A percentile compares a stretch with the other conserved stretches of the same genome.
Evolutionary conservation across 2,888 invertebrate genomes (phyloP).

Genomic region (Agrilus cyanescens): DNA sequence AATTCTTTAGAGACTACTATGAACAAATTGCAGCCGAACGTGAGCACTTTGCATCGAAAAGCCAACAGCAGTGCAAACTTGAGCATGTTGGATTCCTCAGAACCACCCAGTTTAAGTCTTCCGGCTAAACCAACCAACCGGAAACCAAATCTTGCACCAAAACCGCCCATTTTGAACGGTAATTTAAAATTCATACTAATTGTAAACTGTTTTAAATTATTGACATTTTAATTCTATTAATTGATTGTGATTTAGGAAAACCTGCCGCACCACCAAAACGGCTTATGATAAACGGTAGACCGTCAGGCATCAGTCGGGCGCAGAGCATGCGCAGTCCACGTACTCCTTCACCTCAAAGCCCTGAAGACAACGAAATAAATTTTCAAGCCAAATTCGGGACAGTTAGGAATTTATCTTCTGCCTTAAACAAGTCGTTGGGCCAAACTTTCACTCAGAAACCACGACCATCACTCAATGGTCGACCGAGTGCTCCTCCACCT

Average conservation of each 20-base stretch:
- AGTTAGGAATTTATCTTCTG: slow-evolving; percentile 34
- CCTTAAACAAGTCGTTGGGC: slow-evolving; percentile 42
- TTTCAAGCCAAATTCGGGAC: slow-evolving; percentile 30
- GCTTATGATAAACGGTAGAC: slow-evolving; percentile 42
- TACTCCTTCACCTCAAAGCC: slow-evolving; percentile 46
- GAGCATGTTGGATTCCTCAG: slow-evolving; percentile 22
- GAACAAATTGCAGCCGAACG: slow-evolving; percentile 18
- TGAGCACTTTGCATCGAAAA: slow-evolving; percentile 32
- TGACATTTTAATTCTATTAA: slow-evolving; percentile 20
- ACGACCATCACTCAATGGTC: slow-evolving; percentile 24
- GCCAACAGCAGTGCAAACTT: slow-evolving; percentile 32
- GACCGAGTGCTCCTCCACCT: slow-evolving; percentile 33
- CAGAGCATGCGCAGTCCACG: slow-evolving; percentile 78
- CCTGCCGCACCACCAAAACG: slow-evolving; percentile 59
- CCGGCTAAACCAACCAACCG: slow-evolving; percentile 45
- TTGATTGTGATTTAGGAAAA: slow-evolving; percentile 31
- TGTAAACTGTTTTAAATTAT: not conserved
- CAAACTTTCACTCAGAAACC: slow-evolving; percentile 26
- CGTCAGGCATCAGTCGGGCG: slow-evolving; percentile 50
- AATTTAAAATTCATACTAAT: slow-evolving; percentile 10
- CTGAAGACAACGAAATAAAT: slow-evolving; percentile 21
- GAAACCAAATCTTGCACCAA: slow-evolving; percentile 75
- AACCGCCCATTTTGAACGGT: slow-evolving; percentile 53
- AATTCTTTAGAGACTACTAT: not conserved
- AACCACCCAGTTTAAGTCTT: slow-evolving; percentile 16